phyloP scores from a whole-genome alignment of 2,888 invertebrate genomes.

The Lithosia quadra region DNA sequence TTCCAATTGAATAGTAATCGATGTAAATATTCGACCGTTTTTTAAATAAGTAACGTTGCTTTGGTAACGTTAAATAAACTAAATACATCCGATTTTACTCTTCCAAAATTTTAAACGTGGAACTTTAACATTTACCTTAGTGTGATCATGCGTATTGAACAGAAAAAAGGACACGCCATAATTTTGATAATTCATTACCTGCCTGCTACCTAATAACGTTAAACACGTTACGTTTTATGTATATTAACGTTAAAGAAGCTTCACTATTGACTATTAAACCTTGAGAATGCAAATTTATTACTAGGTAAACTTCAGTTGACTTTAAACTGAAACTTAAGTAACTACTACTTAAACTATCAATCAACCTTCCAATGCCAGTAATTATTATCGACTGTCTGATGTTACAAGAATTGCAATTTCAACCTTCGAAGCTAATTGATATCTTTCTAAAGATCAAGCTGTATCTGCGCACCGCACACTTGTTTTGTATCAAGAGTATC shows the following conservation, averaged over 20 bases:
- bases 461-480: background rate
- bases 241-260: background rate
- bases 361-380: background rate
- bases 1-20: slow-evolving; percentile 16
- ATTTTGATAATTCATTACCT: background rate
- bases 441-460: slow-evolving; percentile 19
- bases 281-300: background rate
- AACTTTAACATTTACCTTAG: background rate
- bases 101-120: background rate
- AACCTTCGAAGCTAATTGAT: slow-evolving; percentile 7
- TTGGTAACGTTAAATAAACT: slow-evolving; percentile 1
- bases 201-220: background rate
- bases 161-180: background rate
- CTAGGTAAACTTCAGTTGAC: background rate
- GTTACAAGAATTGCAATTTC: background rate
- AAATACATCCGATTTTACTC: background rate
- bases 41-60: slow-evolving; percentile 7
- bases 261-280: background rate
- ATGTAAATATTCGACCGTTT: slow-evolving; percentile 14
- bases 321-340: background rate
- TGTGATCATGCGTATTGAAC: background rate
- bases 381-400: background rate
- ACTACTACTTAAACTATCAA: background rate
- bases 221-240: too few relatives aligned
- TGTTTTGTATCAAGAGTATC: slow-evolving; percentile 16